Conservation (phyloP, 1,140 invertebrate species). For the Choristoneura fumiferana region DNA sequence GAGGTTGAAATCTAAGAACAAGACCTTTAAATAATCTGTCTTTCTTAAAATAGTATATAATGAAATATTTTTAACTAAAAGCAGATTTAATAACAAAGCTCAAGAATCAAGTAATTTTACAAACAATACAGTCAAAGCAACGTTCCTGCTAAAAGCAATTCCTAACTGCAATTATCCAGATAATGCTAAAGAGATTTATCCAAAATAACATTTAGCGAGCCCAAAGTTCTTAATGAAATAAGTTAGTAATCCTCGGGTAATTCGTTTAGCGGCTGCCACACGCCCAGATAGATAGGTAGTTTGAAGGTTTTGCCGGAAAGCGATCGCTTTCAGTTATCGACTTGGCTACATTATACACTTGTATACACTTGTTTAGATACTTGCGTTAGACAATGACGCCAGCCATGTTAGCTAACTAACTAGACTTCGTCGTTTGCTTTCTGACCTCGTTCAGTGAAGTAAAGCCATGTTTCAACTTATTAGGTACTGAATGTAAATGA, state of each 20-base stretch:
- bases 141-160: slow-evolving; percentile 16
- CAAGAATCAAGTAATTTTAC: background rate
- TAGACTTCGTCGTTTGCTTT: too few relatives aligned
- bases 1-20: background rate
- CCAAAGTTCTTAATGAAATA: slow-evolving; percentile 56
- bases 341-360: too few relatives aligned
- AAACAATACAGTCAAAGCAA: slow-evolving; percentile 10
- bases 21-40: slow-evolving; percentile 13
- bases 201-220: slow-evolving; percentile 46
- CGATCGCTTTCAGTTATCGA: slow-evolving; percentile 28
- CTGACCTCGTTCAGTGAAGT: too few relatives aligned
- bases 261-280: slow-evolving; percentile 43
- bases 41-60: background rate
- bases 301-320: slow-evolving; percentile 23
- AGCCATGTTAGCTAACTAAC: too few relatives aligned
- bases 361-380: too few relatives aligned
- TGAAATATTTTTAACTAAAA: too few relatives aligned
- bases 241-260: slow-evolving; percentile 52
- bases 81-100: too few relatives aligned
- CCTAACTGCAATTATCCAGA: slow-evolving; percentile 36
- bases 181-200: slow-evolving; percentile 45
- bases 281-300: slow-evolving; percentile 35
- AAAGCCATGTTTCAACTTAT: too few relatives aligned
- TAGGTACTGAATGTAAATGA: too few relatives aligned
- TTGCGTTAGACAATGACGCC: too few relatives aligned